Evolutionary conservation across 2,113 vertebrate genomes (phyloP), one percentile per base, ranked within the genome.

Genomic region (Tichodroma muraria): DNA sequence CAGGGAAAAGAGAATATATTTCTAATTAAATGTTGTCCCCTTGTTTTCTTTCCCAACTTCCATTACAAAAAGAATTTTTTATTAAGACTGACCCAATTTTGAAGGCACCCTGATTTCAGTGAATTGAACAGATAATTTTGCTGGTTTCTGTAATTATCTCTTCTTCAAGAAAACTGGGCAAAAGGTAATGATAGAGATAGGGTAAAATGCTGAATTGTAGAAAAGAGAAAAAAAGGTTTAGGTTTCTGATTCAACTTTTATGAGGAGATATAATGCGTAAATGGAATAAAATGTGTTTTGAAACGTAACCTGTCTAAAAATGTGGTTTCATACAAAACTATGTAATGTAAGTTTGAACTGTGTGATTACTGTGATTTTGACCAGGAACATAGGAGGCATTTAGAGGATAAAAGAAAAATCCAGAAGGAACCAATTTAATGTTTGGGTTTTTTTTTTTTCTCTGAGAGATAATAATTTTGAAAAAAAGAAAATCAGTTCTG

Each of bases 21-120:
- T 57, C 71, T 56, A 0, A 1, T 52, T 85, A n/a, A 31, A 17
- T 37, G 4, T 57, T 31, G 1, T 75, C 4, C 0, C 1, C 8
- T 87, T 86, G 11, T 40, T 57, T 78, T 68, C 6, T 66, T 85
- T 81, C 23, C 9, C n/a, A 49, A 27, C 9, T 82, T 83, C 35
- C 11, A 35, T 82, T 49, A 3, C 17, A 44, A 47, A 88, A 76
- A 33, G 1, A 30, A 7, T 57, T 79, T 79, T 76, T 82, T 33
- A 11, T 52, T 64, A 82, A 42, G 22, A 40, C 7, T 72, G 59
- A 49, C 11, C 8, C 22, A 44, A 8, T 93, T 90, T 72, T 13
- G 1, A 53, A 69, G 40, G 9, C 35, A 66, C 4, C 2, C 6
- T 82, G 4, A 57, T 90, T 85, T 94, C 37, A 23, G 9, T 47